These are phyloP conservation scores for Labia minor DNA, from an alignment of 2,888 invertebrate species.

Conservation along the genomic window DNA sequence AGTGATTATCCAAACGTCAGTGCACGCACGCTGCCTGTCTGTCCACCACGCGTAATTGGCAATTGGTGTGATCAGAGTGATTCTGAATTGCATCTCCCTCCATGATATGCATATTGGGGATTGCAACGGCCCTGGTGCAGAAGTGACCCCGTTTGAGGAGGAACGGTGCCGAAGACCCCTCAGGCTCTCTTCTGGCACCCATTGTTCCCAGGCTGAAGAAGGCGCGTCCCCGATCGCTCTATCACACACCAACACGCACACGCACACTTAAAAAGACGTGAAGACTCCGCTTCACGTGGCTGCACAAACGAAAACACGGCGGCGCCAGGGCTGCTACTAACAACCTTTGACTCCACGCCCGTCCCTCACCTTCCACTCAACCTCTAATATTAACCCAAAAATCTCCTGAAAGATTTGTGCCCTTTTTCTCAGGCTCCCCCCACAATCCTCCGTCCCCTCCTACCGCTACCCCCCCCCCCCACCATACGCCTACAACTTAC, in stretches of 20 bases:
- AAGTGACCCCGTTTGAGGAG: not conserved
- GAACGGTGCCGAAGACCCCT: not conserved
- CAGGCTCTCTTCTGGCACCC: not conserved
- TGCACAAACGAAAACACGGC: constrained; percentile 7
- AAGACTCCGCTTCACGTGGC: not conserved
- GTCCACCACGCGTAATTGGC: no score
- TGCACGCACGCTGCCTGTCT: no score
- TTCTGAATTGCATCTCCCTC: no score
- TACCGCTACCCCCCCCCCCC: no score
- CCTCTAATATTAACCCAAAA: not conserved
- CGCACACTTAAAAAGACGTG: not conserved
- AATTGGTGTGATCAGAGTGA: no score
- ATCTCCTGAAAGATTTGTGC: not conserved
- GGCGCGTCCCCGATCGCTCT: not conserved
- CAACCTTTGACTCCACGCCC: not conserved
- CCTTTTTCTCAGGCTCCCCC: not conserved
- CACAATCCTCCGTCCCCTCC: no score
- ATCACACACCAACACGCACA: not conserved
- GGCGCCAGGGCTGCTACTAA: not conserved
- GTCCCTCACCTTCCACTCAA: not conserved
- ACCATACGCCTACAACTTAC: no score
- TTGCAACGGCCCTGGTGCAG: not conserved
- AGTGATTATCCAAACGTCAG: no score
- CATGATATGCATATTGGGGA: not conserved
- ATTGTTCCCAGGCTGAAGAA: constrained; percentile 1